phyloP scores from a whole-genome alignment of 1,140 invertebrate genomes.

The Pseudomyrmex sp. region DNA sequence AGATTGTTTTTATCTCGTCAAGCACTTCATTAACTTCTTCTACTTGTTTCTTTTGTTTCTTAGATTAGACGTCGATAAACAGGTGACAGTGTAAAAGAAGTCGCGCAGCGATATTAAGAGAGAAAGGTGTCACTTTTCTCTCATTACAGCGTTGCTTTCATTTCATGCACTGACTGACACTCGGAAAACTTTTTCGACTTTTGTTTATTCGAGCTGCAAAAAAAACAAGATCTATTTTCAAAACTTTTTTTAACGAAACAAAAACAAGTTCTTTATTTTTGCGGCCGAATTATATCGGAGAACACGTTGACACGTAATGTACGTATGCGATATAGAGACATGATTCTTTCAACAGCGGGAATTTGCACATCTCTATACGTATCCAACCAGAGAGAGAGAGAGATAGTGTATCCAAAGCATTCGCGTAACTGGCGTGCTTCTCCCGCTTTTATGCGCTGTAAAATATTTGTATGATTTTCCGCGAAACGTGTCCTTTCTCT shows the following conservation, averaged over 20 bases:
- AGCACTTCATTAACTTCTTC: neutral
- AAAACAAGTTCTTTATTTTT: neutral
- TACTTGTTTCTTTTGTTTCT: neutral
- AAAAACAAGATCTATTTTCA: neutral
- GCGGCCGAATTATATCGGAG: neutral
- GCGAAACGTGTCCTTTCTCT: constrained; percentile 37
- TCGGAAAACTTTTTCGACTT: too few relatives aligned
- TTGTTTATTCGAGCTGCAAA: neutral
- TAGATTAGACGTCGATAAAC: neutral
- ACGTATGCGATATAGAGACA: constrained; percentile 1
- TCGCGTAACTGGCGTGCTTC: constrained; percentile 48
- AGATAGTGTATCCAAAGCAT: constrained; percentile 4
- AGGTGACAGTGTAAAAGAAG: neutral
- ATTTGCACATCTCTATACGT: too few relatives aligned
- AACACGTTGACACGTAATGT: neutral
- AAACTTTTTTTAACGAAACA: neutral
- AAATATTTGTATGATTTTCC: constrained; percentile 72
- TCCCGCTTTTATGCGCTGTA: constrained; percentile 59
- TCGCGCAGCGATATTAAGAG: too few relatives aligned
- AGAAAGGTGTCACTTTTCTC: too few relatives aligned
- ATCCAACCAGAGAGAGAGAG: neutral
- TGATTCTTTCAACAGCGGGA: constrained; percentile 57
- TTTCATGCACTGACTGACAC: too few relatives aligned
- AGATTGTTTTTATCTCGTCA: neutral
- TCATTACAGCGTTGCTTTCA: too few relatives aligned